Evolutionary conservation across 92 coral and sea anemone species (phyloP), one percentile per base, ranked within the genome.

Genomic region (Bergia sp.): DNA sequence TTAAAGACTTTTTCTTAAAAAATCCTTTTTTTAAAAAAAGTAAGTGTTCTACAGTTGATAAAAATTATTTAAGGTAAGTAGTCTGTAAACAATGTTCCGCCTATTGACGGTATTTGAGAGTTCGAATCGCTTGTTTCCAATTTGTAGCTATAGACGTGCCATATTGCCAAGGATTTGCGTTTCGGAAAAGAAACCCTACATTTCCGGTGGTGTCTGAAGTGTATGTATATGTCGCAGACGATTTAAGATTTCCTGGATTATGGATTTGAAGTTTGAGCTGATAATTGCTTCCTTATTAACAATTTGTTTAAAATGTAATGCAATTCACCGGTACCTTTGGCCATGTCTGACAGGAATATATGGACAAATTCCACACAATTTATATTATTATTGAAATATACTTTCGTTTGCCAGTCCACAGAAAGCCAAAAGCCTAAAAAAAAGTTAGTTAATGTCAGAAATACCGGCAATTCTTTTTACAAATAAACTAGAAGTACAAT

Each of bases 211-310:
- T 42, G 40, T 42, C 78, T 82, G 67, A 49, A 49, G 66, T 12
- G 55, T 47, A 29, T 18, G 0, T 47, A 41, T 8, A 66, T 72
- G 37, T 44, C n/a, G 73, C 61, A 83, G 58, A 69, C 40, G 40
- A 83, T 8, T 16, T 37, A 13, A 13, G 64, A 44, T 43, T 83
- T 69, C 78, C 78, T 69, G 78, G 66, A 84, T 72, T 69, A 71
- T 29, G 37, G 37, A 29, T 72, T 15, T 44, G 40, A n/a, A 23
- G 9, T 36, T 69, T 29, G 64, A 44, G 15, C 10, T 67, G 47
- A 41, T 72, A 71, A 84, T 71, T 83, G 42, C 38, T 69, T 83
- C 77, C 87, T 66, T 83, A 44, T 67, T 73, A 8, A 7, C 5
- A 67, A 67, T 61, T 72, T 43, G 61, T 69, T 50, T 83, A 36